Percentiles rank a stretch among this genome's conserved stretches.
Conservation (phyloP, 2,797 vertebrate genomes). For the Lagodon rhomboides region DNA sequence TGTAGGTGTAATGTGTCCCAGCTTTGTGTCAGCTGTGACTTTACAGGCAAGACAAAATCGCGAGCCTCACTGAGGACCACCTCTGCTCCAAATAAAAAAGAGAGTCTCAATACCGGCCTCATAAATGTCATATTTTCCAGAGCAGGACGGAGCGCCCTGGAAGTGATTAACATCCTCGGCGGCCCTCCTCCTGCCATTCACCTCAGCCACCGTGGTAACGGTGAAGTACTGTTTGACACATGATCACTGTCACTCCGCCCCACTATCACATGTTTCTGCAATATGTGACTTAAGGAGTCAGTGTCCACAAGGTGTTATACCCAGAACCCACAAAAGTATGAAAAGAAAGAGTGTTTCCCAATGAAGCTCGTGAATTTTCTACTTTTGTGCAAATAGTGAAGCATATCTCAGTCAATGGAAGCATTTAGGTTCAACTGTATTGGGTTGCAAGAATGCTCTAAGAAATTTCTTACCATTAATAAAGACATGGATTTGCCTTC, state of each 20-base stretch:
- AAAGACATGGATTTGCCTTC: not conserved
- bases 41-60: not conserved
- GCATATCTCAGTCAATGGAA: not conserved
- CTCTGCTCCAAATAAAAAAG: conserved; percentile 1
- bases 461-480: not conserved
- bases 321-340: not conserved
- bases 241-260: not conserved
- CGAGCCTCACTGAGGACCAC: not conserved
- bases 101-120: not conserved
- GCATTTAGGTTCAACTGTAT: not conserved
- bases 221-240: not conserved
- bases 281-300: not conserved
- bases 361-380: too few species aligned
- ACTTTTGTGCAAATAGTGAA: not conserved
- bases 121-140: conserved; percentile 15
- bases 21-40: conserved; percentile 4
- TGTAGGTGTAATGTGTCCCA: not conserved
- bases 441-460: not conserved
- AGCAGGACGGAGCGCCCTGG: not conserved
- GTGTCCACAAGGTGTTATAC: not conserved
- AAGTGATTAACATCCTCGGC: conserved; percentile 1
- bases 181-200: conserved; percentile 1
- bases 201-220: not conserved
- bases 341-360: not conserved
- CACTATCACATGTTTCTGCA: too few species aligned